Evolutionary conservation across 2,888 invertebrate species (phyloP), one percentile per base, ranked within the genome.

Genomic region (Pandemis cinnamomeana): DNA sequence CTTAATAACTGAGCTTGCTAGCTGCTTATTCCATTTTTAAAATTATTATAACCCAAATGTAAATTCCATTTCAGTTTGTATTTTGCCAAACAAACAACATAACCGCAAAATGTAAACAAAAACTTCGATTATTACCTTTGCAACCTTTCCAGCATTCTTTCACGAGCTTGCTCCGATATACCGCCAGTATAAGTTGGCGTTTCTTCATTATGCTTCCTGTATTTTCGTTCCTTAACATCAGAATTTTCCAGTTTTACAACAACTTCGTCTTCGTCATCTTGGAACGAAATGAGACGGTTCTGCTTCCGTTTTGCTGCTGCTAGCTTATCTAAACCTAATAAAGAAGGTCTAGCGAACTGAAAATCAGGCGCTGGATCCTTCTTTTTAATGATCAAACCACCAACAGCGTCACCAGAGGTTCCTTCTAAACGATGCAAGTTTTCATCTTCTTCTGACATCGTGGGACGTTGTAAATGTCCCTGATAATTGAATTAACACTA

Each of bases 141-240:
- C 63, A 96, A 91, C 77, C 97, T 94, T 82, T 97, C 96, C 48
- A 96, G 89, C 83, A 97, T 94, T 63, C 97, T 95, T 81, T 96
- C 96, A 72, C 96, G 94, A 0, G 97, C 98, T 85, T 96, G 96
- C 72, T 96, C 96, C 44, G 97, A 97, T 36, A 99, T 97, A 6
- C 99, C 99, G 5, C 99, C 99, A 0, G 99, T 98, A 84, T 99
- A 96, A 0, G 99, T 97, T 0, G 99, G 99, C 0, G 99, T 99
- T 91, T 99, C 99, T 82, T 97, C 97, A 81, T 96, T 95, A 11
- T 96, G 95, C 67, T 96, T 95, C 66, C 99, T 95, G 84, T 98
- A 97, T 86, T 97, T 96, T 64, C 97, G 95, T 76, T 89, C 91
- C 78, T 88, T 90, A 0, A 75, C 81, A 42, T 75, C 80, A 55